Evolutionary conservation across 2,888 invertebrate species (phyloP), one percentile per base, ranked within the genome.

Genomic region (Smittia sp.): DNA sequence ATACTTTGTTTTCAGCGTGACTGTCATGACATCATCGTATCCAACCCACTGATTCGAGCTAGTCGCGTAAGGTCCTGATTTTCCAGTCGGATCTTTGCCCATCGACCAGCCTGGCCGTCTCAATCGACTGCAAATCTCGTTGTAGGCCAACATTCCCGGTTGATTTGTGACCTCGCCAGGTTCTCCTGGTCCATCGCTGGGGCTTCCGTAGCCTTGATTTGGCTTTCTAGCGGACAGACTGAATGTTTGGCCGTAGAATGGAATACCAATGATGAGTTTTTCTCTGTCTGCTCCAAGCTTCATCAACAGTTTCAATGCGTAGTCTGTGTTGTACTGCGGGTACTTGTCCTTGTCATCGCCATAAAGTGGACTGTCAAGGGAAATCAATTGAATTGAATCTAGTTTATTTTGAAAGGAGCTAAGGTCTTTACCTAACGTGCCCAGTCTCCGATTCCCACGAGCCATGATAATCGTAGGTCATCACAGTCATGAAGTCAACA

Each of bases 381-480:
- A 46, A 6, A 25, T 22, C 41, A 66, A 32, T 6, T 13, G 38
- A 66, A n/a, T 4, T 52, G 13, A 38, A 67, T 38, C 20, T 18
- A 22, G 27, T 27, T 27, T 6, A 15, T 13, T 3, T 63, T 63
- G 4, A 18, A 20, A 22, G 22, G n/a, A 13, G 15, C 4, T 62
- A 4, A 54, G 11, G 38, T 3, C 6, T 13, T n/a, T 15, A 69
- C 69, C 69, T 72, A 9, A 93, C 89, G 79, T 94, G 94, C 0
- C 91, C 91, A 0, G 93, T 92, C 75, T 84, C 84, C 15, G 85
- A 83, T 79, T 94, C 94, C 94, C 94, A 94, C n/a, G 92, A 89
- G 0, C 94, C 94, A 77, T 94, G 94, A 79, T 93, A 94, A 79
- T 94, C 94, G 77, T 93, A 94, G 0, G 90, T 89, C 93, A 94